Base-by-base conservation (phyloP, 2,797 vertebrate species). In the Molossus alvarezi region DNA sequence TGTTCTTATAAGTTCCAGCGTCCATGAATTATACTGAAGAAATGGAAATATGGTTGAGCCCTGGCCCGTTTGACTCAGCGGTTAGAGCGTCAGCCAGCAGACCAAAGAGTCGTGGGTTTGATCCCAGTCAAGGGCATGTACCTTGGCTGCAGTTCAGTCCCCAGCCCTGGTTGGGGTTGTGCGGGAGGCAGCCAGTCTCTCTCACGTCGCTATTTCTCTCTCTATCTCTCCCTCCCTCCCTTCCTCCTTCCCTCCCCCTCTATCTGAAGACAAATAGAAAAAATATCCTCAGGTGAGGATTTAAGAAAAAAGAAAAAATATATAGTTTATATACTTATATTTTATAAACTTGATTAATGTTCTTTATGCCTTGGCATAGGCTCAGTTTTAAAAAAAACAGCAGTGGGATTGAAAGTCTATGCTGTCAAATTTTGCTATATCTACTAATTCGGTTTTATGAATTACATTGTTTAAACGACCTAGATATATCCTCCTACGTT, bases 361-460 rank as follows among this genome's bases (percentile, higher is more conserved):
- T 89, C 60, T 55, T 85, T 90, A 60, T 92, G 15, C 82, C 10
- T 57, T 75, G 10, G 51, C 21, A 58, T 27, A 23, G 79, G n/a
- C 18, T 77, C 67, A 92, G 64, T 73, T 90, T 91, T 80, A 8
- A 65, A 95, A 37, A 37, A 62, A 95, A 33, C 7, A 29, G 80
- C 64, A 65, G 3, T 91, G 55, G 20, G 21, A 85, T 29, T 71
- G 14, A 71, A 94, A 95, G 55, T 57, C 45, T 58, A 13, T 25
- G n/a, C 14, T 71, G 90, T 83, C 76, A 87, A 95, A 84, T 81
- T 67, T 91, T 95, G 14, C 27, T 83, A 18, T 21, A 83, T 80
- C 41, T 86, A 69, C 53, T 86, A 77, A 94, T 73, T 95, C 48
- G 13, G 0, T 83, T 86, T 97, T 82, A 21, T 27, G 71, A 84